A percentile compares a stretch with the other conserved stretches of the same genome.
Conservation (phyloP, 2,888 invertebrate species). For the Amphimallon solstitiale region DNA sequence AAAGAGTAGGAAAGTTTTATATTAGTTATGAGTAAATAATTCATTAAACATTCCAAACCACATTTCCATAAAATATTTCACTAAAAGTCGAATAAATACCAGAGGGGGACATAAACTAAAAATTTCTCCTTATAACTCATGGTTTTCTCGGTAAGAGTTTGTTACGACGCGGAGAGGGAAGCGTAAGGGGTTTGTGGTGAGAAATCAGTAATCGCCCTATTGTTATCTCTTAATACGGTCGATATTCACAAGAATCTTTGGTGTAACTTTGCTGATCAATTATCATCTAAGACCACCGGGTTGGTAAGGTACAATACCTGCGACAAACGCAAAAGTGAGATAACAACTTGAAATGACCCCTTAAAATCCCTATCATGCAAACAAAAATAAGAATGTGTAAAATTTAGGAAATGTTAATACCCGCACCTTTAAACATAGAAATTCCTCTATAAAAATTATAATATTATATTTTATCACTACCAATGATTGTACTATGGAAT, state of each 20-base stretch:
- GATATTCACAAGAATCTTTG: constrained; percentile 29
- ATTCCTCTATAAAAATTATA: not conserved
- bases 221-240: constrained; percentile 14
- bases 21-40: constrained; percentile 18
- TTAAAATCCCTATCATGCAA: constrained; percentile 11
- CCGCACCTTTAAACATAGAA: not conserved
- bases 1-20: not conserved
- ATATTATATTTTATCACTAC: not conserved
- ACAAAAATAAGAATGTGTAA: constrained; percentile 20
- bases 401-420: not conserved
- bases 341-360: constrained; percentile 16
- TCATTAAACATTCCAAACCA: constrained; percentile 28
- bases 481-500: no score
- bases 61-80: constrained; percentile 33
- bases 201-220: constrained; percentile 9
- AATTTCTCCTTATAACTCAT: constrained; percentile 43
- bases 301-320: constrained; percentile 50
- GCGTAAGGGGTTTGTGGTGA: not conserved
- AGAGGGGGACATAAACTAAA: constrained; percentile 42
- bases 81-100: constrained; percentile 41
- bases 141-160: constrained; percentile 38
- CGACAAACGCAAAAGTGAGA: constrained; percentile 31
- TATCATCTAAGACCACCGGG: constrained; percentile 51
- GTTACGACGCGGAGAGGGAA: not conserved
- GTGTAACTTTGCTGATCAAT: constrained; percentile 49